phyloP scores from a whole-genome alignment of 2,888 invertebrate genomes.

The Glaucopsyche alexis region DNA sequence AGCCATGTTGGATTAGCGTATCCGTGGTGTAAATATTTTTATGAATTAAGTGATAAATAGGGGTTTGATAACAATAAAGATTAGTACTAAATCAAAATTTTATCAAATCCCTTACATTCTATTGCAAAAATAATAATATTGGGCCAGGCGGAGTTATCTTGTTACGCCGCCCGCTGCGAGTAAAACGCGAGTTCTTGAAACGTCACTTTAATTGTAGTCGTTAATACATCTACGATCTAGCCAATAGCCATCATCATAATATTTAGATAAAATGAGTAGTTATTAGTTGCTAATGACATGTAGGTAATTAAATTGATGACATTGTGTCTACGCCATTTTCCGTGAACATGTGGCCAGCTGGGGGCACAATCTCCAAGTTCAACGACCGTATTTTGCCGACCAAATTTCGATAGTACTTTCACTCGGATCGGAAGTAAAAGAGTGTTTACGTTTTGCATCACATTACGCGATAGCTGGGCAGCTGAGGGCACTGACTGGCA shows the following conservation, averaged over 20 bases:
- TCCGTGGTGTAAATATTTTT: too few relatives aligned
- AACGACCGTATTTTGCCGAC: background rate
- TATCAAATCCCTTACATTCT: too few relatives aligned
- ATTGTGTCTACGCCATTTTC: background rate
- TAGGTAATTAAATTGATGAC: too few relatives aligned
- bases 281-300: too few relatives aligned
- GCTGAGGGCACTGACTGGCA: conserved; percentile 39
- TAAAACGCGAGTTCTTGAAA: background rate
- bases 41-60: too few relatives aligned
- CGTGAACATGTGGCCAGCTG: background rate
- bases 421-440: conserved; percentile 26
- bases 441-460: conserved; percentile 34
- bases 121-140: background rate
- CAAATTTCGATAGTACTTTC: conserved; percentile 30
- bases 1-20: too few relatives aligned
- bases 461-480: conserved; percentile 22
- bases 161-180: background rate
- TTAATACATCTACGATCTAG: background rate
- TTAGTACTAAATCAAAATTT: too few relatives aligned
- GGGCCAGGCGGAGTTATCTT: background rate
- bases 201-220: background rate
- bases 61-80: too few relatives aligned
- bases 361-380: background rate
- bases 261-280: too few relatives aligned
- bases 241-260: too few relatives aligned